Evolutionary conservation across 1,140 invertebrate genomes (phyloP), one percentile per base, ranked within the genome.

Genomic region (Aphaenogaster floridana): DNA sequence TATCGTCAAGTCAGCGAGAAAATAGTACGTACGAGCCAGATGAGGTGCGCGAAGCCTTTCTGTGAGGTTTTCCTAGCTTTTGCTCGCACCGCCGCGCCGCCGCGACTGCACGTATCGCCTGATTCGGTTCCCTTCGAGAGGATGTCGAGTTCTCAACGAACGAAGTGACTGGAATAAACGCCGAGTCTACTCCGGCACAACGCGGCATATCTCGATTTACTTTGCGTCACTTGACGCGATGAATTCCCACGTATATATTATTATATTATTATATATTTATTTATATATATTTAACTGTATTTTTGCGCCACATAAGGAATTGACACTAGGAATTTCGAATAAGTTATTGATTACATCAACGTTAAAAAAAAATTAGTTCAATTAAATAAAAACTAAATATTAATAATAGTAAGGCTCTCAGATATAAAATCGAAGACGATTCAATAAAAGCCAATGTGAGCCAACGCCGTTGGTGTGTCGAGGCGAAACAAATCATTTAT

Each of bases 81-180:
- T 21, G 59, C 57, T 64, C 59, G 54, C n/a, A 69, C 42, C 64
- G 8, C 36, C 36, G 52, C 34, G 34, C 39, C 76, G 50, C 3
- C 54, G 66, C 86, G 71, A 90, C 52, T 90, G 77, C 77, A 88
- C 83, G 78, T 88, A 69, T 61, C 61, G 64, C 36, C 36, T 88
- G 86, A 91, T 91, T 88, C 72, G 83, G 72, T 79, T 89, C 76
- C 42, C 59, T 78, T 71, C 57, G 78, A 86, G 76, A 39, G 52
- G 13, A n/a, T 48, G 45, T 50, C 42, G 64, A n/a, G 63, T 88
- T 88, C 42, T 74, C 86, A 42, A 42, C 83, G 57, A 59, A 39
- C 64, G 68, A 85, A 72, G 42, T 79, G 78, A 89, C 15, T 66
- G 83, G 63, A 91, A 89, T 89, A 91, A 91, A 90, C 39, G 77